phyloP scores from a whole-genome alignment of 92 coral and sea anemone species.

The Epizoanthus rinbou region DNA sequence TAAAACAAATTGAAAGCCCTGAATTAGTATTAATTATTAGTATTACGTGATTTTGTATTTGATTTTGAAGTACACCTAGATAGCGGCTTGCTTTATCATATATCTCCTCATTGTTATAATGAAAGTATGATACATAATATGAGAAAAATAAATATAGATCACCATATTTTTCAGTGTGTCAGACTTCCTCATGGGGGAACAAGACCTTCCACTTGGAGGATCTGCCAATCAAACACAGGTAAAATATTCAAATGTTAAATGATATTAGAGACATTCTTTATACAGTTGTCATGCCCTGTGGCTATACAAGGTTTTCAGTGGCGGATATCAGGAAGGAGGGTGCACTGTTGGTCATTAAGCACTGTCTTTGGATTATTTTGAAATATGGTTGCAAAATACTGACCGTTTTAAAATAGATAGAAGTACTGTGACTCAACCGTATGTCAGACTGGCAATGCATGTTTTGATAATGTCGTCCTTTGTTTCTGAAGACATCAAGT shows the following conservation, averaged over 20 bases:
- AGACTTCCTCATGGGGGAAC: slow-evolving; percentile 99
- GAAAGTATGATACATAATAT: neutral
- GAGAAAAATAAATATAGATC: neutral
- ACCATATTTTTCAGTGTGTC: slow-evolving; percentile 71
- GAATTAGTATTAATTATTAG: no score
- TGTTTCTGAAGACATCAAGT: no score
- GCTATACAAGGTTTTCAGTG: no score
- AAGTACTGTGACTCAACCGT: neutral
- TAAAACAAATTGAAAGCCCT: no score
- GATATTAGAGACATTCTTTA: no score
- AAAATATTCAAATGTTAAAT: no score
- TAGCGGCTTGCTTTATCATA: no score
- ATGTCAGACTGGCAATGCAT: neutral
- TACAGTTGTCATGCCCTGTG: no score
- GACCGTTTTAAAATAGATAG: neutral
- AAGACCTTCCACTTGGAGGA: slow-evolving; percentile 72
- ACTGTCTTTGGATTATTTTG: no score
- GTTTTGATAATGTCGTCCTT: no score
- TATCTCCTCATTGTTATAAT: neutral
- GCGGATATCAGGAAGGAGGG: neutral
- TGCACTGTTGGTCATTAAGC: neutral
- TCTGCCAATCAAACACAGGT: slow-evolving; percentile 33
- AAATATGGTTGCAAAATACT: neutral
- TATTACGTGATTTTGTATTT: no score
- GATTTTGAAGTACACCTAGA: no score